Conservation (phyloP, 37 sponge, comb jelly and placozoan genomes). For the Theonella swinhoei region DNA sequence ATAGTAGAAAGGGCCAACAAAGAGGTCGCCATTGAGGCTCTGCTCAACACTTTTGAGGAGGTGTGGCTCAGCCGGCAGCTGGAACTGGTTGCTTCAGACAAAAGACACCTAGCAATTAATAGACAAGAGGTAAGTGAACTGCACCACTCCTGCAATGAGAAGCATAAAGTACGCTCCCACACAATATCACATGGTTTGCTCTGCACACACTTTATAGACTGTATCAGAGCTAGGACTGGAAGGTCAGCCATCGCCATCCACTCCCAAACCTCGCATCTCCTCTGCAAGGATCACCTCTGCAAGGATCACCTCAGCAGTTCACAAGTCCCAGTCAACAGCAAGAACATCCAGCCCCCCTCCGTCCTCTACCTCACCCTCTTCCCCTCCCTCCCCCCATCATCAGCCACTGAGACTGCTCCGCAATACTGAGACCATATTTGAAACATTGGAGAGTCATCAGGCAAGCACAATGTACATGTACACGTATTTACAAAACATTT, state of each 20-base stretch:
- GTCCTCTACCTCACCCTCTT: not conserved
- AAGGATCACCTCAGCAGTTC: not conserved
- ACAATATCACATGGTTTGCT: no score
- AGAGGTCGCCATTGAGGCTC: slow-evolving; percentile 85
- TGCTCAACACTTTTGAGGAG: slow-evolving; percentile 90
- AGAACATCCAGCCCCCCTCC: not conserved
- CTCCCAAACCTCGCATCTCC: slow-evolving; percentile 27
- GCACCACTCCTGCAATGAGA: no score
- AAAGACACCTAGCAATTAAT: not conserved
- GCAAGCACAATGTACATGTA: not conserved
- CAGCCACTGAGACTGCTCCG: slow-evolving; percentile 20
- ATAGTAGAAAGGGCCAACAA: slow-evolving; percentile 79
- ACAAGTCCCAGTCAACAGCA: not conserved
- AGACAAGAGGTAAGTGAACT: slow-evolving; percentile 23
- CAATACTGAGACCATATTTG: slow-evolving; percentile 61
- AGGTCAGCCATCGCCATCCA: not conserved
- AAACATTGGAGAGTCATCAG: slow-evolving; percentile 62
- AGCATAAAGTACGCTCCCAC: no score
- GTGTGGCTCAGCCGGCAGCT: slow-evolving; percentile 92
- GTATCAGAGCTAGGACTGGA: slow-evolving; percentile 37
- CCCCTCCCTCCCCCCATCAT: not conserved
- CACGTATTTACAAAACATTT: not conserved
- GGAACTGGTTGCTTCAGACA: slow-evolving; percentile 25
- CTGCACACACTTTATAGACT: slow-evolving; percentile 2
- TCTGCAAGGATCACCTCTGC: slow-evolving; percentile 22